Evolutionary conservation across 2,888 invertebrate genomes (phyloP), one percentile per base, ranked within the genome.

Genomic region (Pachymerium ferrugineum): DNA sequence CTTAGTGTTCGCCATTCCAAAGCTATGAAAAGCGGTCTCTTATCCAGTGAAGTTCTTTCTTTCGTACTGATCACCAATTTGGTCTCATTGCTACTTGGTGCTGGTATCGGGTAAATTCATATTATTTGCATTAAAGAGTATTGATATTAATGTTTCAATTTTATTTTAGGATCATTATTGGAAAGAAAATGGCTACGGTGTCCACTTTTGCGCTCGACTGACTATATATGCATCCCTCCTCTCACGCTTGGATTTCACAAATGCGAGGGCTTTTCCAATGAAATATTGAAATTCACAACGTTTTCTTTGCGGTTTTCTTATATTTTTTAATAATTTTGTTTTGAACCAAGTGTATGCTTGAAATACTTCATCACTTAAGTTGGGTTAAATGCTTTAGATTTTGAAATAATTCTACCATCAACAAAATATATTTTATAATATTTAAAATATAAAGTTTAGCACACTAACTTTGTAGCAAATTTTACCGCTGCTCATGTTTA

Each of bases 51-150:
- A 84, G 92, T 96, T 72, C 84, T 96, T 70, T 93, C 94, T 80
- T 93, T 95, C 68, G 87, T 97, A 78, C 88, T 97, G 78, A 86
- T 97, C 79, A 93, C 94, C 78, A 97, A 96, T 85, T 86, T 97
- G 77, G 86, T 97, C 74, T 95, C 95, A 5, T 85, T 97, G 76
- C 84, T 97, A 78, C 86, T 97, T 76, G 96, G 96, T 77, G 92
- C 95, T 76, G 95, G 96, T 75, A 88, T 97, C 79, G 96, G 96
- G 93, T 94, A 83, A 85, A 85, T 33, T 0, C 33, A 67, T 12
- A 12, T n/a, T 25, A 1, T n/a, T 12, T n/a, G 10, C 22, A 28
- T 19, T 12, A 38, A 22, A 31, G 0, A 38, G 1, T 3, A 16
- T 22, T n/a, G 10, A 12, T 16, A 1, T 33, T 38, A 16, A 69